These are phyloP conservation scores for Melanotaenia maccullochi DNA, from an alignment of 2,797 vertebrate species.

Conservation along the genomic window DNA sequence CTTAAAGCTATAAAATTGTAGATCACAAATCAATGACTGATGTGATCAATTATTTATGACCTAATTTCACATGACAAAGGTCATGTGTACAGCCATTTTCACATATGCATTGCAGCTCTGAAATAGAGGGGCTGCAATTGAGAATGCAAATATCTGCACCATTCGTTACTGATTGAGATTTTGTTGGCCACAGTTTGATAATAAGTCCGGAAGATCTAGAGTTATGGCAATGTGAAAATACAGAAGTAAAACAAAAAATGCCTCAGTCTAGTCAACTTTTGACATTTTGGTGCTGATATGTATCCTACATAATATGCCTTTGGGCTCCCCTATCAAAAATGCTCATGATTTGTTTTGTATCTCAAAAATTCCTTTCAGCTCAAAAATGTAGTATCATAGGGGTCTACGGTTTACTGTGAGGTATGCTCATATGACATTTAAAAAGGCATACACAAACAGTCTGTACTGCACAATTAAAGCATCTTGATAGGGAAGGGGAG, in stretches of 20 bases:
- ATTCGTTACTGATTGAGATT: background rate
- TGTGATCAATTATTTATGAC: background rate
- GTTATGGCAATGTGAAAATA: too few species aligned
- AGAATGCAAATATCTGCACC: background rate
- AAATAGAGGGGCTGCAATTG: background rate
- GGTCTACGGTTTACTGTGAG: background rate
- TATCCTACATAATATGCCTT: background rate
- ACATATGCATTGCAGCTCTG: background rate
- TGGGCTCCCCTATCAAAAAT: background rate
- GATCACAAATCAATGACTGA: background rate
- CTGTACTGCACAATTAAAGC: slow-evolving; percentile 24
- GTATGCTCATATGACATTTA: background rate
- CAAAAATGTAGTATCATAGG: background rate
- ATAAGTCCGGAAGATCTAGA: background rate
- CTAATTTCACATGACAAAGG: background rate
- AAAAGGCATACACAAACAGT: background rate
- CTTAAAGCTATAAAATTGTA: background rate
- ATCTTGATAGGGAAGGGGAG: slow-evolving; percentile 36
- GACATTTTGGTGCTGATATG: background rate
- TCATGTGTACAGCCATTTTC: background rate
- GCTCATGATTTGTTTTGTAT: background rate
- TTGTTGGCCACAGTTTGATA: background rate
- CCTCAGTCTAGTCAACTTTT: background rate
- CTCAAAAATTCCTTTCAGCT: background rate
- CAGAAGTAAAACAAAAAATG: too few species aligned